Conservation (phyloP, 2,888 invertebrate genomes). For the Drosophila helvetica region DNA sequence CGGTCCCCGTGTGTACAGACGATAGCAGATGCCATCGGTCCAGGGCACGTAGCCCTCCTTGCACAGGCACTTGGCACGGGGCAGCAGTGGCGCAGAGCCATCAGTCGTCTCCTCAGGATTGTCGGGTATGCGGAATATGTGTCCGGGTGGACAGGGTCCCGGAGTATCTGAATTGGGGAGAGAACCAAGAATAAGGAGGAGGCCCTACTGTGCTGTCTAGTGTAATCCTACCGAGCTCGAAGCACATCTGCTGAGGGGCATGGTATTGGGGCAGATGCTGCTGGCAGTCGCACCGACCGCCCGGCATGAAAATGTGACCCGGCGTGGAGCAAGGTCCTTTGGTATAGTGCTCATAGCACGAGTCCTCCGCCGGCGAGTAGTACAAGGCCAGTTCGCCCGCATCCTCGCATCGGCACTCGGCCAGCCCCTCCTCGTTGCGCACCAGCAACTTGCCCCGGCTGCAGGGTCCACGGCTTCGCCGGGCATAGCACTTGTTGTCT, state of each 20-base stretch:
- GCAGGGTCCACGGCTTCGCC: slow-evolving; percentile 90
- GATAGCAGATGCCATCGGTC: slow-evolving; percentile 89
- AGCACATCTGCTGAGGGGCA: slow-evolving; percentile 88
- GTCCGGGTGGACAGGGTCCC: slow-evolving; percentile 91
- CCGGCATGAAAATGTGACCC: slow-evolving; percentile 91
- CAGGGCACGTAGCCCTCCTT: slow-evolving; percentile 88
- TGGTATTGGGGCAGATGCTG: slow-evolving; percentile 90
- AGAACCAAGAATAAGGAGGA: not conserved
- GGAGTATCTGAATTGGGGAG: slow-evolving; percentile 86
- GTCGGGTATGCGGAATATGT: slow-evolving; percentile 87
- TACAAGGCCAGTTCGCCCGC: slow-evolving; percentile 85
- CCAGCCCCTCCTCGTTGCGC: slow-evolving; percentile 86
- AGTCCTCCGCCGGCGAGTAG: slow-evolving; percentile 87
- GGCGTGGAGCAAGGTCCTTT: slow-evolving; percentile 90
- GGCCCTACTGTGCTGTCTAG: too few species aligned
- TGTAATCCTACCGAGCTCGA: slow-evolving; percentile 87
- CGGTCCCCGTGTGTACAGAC: slow-evolving; percentile 91
- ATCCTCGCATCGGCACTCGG: slow-evolving; percentile 88
- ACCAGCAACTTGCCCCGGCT: slow-evolving; percentile 89
- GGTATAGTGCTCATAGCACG: slow-evolving; percentile 92
- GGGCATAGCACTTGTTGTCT: slow-evolving; percentile 90
- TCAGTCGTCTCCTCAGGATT: slow-evolving; percentile 71
- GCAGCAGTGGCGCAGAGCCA: slow-evolving; percentile 59
- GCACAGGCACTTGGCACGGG: slow-evolving; percentile 87
- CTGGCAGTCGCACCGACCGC: slow-evolving; percentile 89